Evolutionary conservation across 2,113 vertebrate genomes (phyloP).

Genomic region (Oncorhynchus kisutch): DNA sequence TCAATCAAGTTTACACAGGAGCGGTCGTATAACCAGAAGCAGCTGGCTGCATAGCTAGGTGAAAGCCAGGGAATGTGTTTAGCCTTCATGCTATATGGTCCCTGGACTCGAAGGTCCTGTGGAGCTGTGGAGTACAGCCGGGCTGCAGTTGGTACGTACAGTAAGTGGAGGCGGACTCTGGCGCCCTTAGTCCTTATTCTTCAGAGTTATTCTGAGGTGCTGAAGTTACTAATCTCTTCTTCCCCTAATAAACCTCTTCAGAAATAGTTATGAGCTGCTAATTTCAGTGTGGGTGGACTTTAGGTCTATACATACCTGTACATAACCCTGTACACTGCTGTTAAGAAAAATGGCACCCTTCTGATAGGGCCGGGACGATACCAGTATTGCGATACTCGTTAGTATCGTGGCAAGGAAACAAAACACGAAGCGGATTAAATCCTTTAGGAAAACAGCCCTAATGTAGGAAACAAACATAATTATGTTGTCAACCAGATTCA

Average conservation of each 20-base stretch:
- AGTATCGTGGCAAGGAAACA: no score
- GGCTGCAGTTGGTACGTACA: neutral
- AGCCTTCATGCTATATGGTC: slow-evolving; percentile 28
- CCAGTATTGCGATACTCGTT: no score
- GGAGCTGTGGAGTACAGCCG: neutral
- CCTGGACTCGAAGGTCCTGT: slow-evolving; percentile 30
- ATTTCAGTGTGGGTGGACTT: neutral
- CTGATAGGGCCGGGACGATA: no score
- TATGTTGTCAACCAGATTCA: no score
- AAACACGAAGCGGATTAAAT: no score
- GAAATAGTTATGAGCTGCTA: slow-evolving; percentile 24
- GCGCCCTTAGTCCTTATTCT: slow-evolving; percentile 22
- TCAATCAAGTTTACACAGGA: slow-evolving; percentile 39
- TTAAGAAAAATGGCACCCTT: no score
- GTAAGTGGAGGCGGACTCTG: neutral
- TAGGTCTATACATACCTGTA: neutral
- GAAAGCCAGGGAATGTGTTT: slow-evolving; percentile 18
- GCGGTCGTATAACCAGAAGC: slow-evolving; percentile 34
- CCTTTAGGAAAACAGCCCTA: no score
- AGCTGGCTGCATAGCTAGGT: slow-evolving; percentile 45
- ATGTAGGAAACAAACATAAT: no score
- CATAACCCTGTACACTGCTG: neutral
- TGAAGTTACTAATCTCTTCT: slow-evolving; percentile 4
- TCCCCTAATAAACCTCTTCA: neutral
- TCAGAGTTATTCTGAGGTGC: slow-evolving; percentile 1